Evolutionary conservation across 2,888 invertebrate genomes (phyloP), one percentile per base, ranked within the genome.

Genomic region (Lepidocyrtinus sp.): DNA sequence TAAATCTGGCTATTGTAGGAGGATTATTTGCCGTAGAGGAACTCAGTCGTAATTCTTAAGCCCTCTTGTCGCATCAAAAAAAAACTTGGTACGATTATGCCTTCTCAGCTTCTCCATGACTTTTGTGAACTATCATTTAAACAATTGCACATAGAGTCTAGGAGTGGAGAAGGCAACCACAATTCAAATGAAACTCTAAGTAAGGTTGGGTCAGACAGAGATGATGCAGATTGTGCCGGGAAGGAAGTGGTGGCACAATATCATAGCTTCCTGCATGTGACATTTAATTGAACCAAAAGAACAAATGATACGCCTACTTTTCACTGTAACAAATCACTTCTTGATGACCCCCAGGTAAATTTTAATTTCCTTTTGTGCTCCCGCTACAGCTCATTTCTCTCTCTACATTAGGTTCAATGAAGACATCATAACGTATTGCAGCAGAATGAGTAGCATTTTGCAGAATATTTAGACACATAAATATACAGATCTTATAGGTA

Each of bases 1-100:
- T 70, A 70, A 70, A 64, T 76, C 71, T 71, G 70, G 71, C 27
- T 64, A 64, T 76, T 21, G 64, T 45, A 64, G 50, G 59, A 36
- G 55, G 69, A 69, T 70, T 55, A 75, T 75, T 75, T 75, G 24
- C 75, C 63, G 70, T 70, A 64, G 50, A 70, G 0, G 19, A 55
- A 74, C 74, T 55, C 61, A 62, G 68, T 62, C 75, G 75, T 75
- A 68, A 67, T 75, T 75, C 75, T 61, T 61, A 68, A 75, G 68
- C 9, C 59, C 5, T 36, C 27, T 62, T 68, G 21, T 26, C 21
- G 22, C 50, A 45, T 46, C 25, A 24, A 55, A 55, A 46, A 36
- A 7, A 12, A 7, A 36, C 36, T 36, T 36, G 45, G 15, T 36
- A 36, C 36, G 12, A 7, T 7, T 36, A 36, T 36, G 36, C 36